phyloP scores from a whole-genome alignment of 2,888 invertebrate genomes.

The Ophioninae sp. region DNA sequence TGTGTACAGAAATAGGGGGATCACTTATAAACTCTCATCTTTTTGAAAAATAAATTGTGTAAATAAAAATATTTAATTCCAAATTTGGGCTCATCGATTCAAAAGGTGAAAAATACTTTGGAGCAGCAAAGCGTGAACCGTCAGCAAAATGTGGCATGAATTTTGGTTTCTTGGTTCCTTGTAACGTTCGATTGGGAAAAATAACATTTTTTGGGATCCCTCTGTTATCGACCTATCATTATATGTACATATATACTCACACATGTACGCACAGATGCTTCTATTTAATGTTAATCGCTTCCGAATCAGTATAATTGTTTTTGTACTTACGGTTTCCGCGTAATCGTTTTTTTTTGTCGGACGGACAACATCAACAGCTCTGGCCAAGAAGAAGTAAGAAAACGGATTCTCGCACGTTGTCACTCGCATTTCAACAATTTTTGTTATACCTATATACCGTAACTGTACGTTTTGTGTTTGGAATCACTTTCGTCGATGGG shows the following conservation, averaged over 20 bases:
- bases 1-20: background rate
- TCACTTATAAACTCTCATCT: background rate
- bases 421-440: slow-evolving; percentile 22
- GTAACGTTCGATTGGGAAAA: background rate
- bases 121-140: background rate
- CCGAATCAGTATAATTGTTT: slow-evolving; percentile 5
- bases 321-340: background rate
- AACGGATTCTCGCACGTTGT: background rate
- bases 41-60: background rate
- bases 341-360: slow-evolving; percentile 21
- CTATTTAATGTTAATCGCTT: slow-evolving; percentile 27
- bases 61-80: background rate
- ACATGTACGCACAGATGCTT: background rate
- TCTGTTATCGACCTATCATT: background rate
- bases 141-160: background rate
- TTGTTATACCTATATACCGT: slow-evolving; percentile 7
- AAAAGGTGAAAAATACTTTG: background rate
- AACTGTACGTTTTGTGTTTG: slow-evolving; percentile 2
- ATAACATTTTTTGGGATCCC: background rate
- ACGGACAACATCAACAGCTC: background rate
- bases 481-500: background rate
- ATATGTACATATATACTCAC: background rate
- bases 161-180: background rate
- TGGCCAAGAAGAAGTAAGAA: background rate
- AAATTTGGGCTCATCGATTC: background rate